Base-by-base conservation (phyloP, 2,888 invertebrate genomes). In the Thyatira batis region DNA sequence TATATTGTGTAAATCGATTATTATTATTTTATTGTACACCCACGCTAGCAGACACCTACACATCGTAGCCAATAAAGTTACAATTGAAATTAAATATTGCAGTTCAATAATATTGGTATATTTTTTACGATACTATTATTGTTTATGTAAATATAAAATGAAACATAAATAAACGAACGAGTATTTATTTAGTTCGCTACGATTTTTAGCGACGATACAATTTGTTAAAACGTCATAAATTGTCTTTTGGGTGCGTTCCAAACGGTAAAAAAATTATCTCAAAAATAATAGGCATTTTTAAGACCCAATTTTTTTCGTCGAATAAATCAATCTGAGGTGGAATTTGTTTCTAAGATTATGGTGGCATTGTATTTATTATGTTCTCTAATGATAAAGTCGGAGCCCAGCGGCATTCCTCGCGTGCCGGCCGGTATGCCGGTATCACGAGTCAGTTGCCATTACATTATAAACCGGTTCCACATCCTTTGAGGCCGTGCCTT, bases 401-500 rank as follows among this genome's bases (percentile, higher is more conserved):
- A 49, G 66, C 64, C 67, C 61, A 73, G 53, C 69, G 60, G 71
- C 79, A 79, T 79, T 73, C 79, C 69, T 64, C 60, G 69, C 67
- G 71, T 76, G 66, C 79, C 78, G 50, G 63, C 56, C 61, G 55
- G 70, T 74, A 70, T 75, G 63, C 55, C 62, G 55, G 70, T 74
- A 71, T 76, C 76, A 68, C 67, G 71, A 73, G 55, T 46, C 54
- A 51, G 50, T 43, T 51, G 50, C 46, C 54, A 48, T 50, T 46
- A 45, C 45, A 72, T 70, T 71, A 64, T 58, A 56, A 71, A 86
- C 85, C 85, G 84, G 86, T 87, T 82, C 72, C 59, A 72, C 80
- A 78, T 82, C 81, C 82, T 81, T 84, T 68, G 74, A 75, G 76
- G 75, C 65, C 75, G 64, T 65, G 57, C 65, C 71, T 63, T 71